These are phyloP conservation scores for Nothoprocta pentlandii DNA, from an alignment of 2,113 vertebrate species.

Conservation along the genomic window DNA sequence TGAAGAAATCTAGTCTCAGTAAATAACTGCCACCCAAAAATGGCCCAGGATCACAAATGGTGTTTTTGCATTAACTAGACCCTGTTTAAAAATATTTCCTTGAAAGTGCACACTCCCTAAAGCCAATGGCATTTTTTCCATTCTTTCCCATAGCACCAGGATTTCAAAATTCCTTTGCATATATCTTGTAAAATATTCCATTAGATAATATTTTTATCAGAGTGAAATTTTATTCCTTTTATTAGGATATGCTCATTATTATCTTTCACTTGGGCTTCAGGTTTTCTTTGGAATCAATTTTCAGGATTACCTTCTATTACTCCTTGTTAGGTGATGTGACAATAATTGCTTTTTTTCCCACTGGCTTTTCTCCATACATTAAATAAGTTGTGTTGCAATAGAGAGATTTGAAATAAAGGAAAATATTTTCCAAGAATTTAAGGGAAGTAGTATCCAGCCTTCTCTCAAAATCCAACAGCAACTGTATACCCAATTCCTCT, in stretches of 20 bases:
- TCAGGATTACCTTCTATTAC: background rate
- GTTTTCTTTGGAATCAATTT: background rate
- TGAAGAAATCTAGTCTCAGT: background rate
- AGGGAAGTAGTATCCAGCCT: background rate
- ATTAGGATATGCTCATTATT: background rate
- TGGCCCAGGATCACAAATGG: background rate
- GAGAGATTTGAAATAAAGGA: background rate
- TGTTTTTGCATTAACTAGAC: background rate
- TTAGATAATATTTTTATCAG: background rate
- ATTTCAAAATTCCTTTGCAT: background rate
- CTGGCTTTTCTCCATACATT: background rate
- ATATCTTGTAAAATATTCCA: background rate
- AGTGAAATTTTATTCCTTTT: background rate
- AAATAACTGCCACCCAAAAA: background rate
- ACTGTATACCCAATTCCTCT: background rate
- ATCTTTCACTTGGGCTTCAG: background rate
- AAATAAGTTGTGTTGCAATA: background rate
- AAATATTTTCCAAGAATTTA: background rate
- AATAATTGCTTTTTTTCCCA: background rate
- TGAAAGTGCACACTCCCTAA: background rate
- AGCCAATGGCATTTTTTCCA: conserved; percentile 1
- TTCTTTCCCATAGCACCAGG: background rate
- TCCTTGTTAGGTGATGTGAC: background rate
- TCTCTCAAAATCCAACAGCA: background rate
- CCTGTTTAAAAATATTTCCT: background rate